These are phyloP conservation scores for Phaethornis superciliosus DNA, from an alignment of 2,113 vertebrate species.

Conservation along the genomic window DNA sequence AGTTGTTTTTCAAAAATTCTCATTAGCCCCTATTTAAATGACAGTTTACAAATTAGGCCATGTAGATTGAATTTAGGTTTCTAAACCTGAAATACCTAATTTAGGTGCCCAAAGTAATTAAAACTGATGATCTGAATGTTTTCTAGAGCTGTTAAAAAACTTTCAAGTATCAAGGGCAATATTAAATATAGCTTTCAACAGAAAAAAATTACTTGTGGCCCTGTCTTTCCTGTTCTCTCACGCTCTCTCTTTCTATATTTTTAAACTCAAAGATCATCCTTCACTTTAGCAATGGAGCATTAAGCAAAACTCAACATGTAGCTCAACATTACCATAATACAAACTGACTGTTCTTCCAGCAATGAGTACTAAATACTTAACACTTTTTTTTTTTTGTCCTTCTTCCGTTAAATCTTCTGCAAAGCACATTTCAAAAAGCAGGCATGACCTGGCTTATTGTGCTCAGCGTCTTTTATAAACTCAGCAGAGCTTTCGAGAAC, in stretches of 20 bases:
- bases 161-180: background rate
- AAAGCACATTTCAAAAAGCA: slow-evolving; percentile 7
- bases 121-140: background rate
- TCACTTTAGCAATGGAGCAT: background rate
- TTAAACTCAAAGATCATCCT: background rate
- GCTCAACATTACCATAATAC: background rate
- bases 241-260: background rate
- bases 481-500: background rate
- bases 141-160: background rate
- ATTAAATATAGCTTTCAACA: background rate
- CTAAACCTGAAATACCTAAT: background rate
- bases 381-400: background rate
- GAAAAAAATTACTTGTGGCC: background rate
- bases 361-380: background rate
- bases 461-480: background rate
- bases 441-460: background rate
- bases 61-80: background rate
- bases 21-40: background rate
- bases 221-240: background rate
- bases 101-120: slow-evolving; percentile 6
- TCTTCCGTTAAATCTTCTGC: background rate
- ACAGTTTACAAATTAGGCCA: background rate
- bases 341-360: background rate
- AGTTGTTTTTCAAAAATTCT: background rate
- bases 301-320: background rate